Conservation (phyloP, 2,113 vertebrate genomes). For the Hippolais icterina region DNA sequence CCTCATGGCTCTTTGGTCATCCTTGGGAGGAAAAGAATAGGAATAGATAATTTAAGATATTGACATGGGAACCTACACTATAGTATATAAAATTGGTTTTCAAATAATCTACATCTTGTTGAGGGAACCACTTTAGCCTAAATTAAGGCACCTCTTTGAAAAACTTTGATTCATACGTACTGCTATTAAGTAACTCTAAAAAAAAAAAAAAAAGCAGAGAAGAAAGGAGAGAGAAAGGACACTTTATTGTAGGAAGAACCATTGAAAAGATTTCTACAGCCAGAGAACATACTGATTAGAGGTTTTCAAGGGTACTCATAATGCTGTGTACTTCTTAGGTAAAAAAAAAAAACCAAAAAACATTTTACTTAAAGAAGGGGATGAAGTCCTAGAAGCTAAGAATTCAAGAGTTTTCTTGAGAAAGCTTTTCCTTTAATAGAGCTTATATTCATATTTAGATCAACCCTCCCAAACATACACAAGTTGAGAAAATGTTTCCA, state of each 20-base stretch:
- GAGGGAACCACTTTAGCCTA: background rate
- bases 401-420: background rate
- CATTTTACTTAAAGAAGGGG: background rate
- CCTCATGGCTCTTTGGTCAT: background rate
- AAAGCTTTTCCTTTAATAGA: background rate
- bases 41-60: background rate
- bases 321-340: background rate
- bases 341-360: background rate
- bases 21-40: background rate
- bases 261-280: background rate
- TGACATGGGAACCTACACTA: background rate
- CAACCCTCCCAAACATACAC: background rate
- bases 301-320: background rate
- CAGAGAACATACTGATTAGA: background rate
- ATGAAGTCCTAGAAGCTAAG: background rate
- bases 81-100: background rate
- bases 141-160: background rate
- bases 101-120: background rate
- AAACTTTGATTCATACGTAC: background rate
- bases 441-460: background rate
- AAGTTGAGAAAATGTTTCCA: background rate
- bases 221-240: background rate
- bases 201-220: background rate
- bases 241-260: background rate
- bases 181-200: background rate